These are phyloP conservation scores for Tetragonula clypearis DNA, from an alignment of 1,140 invertebrate genomes.

Conservation along the genomic window DNA sequence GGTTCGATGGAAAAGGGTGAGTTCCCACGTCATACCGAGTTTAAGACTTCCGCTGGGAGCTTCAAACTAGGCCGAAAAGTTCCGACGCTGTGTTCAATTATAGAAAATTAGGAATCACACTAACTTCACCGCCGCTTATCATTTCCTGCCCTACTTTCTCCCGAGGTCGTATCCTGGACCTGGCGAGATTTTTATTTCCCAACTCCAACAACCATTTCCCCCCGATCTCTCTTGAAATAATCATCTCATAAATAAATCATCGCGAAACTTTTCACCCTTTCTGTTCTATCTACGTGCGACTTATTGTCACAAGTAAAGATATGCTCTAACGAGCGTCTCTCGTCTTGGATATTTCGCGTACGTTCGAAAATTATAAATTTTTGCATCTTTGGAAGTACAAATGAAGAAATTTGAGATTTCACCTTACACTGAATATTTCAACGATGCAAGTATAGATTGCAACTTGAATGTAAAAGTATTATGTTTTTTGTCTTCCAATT, in stretches of 20 bases:
- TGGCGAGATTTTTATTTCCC: background rate
- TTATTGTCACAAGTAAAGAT: background rate
- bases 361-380: too few species aligned
- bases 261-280: background rate
- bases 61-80: constrained; percentile 32
- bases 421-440: too few species aligned
- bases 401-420: background rate
- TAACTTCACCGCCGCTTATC: background rate
- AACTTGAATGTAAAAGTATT: background rate
- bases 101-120: constrained; percentile 28
- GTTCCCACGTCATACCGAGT: constrained; percentile 5
- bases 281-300: background rate
- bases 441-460: background rate
- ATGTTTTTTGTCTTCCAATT: background rate
- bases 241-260: background rate
- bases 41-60: constrained; percentile 8
- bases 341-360: too few species aligned
- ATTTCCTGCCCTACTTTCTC: constrained; percentile 15
- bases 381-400: too few species aligned
- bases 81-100: constrained; percentile 6
- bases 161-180: background rate
- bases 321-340: too few species aligned
- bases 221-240: background rate
- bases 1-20: background rate
- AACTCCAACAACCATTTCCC: background rate